Base-by-base conservation (phyloP, 2,888 invertebrate species). In the Noctua pronuba region DNA sequence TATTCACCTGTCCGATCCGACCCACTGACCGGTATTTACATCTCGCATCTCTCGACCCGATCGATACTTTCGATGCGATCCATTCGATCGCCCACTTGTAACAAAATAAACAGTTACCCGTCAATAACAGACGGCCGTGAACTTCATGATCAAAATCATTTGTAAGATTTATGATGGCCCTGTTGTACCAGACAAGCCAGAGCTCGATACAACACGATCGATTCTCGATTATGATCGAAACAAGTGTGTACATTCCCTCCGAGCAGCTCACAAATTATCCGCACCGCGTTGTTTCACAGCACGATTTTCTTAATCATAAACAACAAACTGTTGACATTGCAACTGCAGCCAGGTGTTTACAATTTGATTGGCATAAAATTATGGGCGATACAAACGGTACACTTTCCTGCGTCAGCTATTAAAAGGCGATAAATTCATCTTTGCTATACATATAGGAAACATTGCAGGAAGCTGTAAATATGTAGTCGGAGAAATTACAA, bases 11-110 rank as follows among this genome's bases (percentile, higher is more conserved):
- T 92, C 91, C 85, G 85, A 84, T 87, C 83, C 88, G 93, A 90
- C 94, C 94, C 88, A 95, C 90, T 95, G 94, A 94, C 95, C 95
- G 90, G 90, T 89, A 92, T 94, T 88, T 82, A 82, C 84, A 88
- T 86, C 89, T 84, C 88, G 79, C 87, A 88, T 90, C 85, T 86
- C 87, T 88, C 89, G 88, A 87, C 87, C 74, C 88, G 79, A 92
- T 93, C 92, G 88, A 93, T 93, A 92, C 92, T 92, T 92, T 92
- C 92, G 90, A 90, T 92, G 89, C 87, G 84, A 92, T 90, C 90
- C 90, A 90, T 91, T 91, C 90, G 89, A 92, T 92, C 90, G 90
- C 91, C 92, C 91, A 93, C 92, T 91, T 86, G 89, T 88, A 90
- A 87, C 86, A 80, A 88, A 89, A 87, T 89, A 90, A 91, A 93